A percentile compares a stretch with the other conserved stretches of the same genome.
Evolutionary conservation across 2,888 invertebrate genomes (phyloP).

Genomic region (Gastracanthus pulcherrimus): DNA sequence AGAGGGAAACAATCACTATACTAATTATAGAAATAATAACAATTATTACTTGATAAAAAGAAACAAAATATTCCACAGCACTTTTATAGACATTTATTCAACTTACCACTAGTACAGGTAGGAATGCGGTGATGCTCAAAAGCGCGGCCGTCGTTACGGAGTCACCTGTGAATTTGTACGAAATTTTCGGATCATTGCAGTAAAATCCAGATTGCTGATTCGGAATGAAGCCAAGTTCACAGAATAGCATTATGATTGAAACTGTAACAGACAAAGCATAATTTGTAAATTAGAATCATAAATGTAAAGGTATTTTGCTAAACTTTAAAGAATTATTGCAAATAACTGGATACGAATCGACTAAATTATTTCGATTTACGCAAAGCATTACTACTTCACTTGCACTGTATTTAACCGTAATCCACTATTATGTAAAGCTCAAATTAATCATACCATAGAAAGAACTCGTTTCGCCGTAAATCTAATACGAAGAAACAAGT

Average conservation of each 20-base stretch:
- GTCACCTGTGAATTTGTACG: slow-evolving; percentile 84
- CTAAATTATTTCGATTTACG: neutral
- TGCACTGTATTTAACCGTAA: neutral
- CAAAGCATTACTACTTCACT: neutral
- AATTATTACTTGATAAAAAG: too few species aligned
- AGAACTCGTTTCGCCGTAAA: slow-evolving; percentile 11
- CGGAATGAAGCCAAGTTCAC: slow-evolving; percentile 84
- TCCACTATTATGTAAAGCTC: slow-evolving; percentile 12
- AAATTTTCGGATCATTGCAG: slow-evolving; percentile 86
- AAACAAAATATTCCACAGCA: neutral
- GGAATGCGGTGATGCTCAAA: slow-evolving; percentile 79
- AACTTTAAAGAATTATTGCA: too few species aligned
- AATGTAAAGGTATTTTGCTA: too few species aligned
- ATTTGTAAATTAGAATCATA: neutral
- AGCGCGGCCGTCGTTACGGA: slow-evolving; percentile 82
- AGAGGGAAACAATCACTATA: too few species aligned
- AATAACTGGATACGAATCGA: too few species aligned
- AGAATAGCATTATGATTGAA: slow-evolving; percentile 81
- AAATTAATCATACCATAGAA: slow-evolving; percentile 32
- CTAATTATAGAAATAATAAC: too few species aligned
- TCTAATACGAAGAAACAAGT: slow-evolving; percentile 11
- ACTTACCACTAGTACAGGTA: slow-evolving; percentile 82
- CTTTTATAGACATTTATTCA: neutral
- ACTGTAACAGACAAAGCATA: slow-evolving; percentile 72
- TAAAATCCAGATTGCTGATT: slow-evolving; percentile 83